Evolutionary conservation across 2,888 invertebrate genomes (phyloP).

Genomic region (Melanargia galathea): DNA sequence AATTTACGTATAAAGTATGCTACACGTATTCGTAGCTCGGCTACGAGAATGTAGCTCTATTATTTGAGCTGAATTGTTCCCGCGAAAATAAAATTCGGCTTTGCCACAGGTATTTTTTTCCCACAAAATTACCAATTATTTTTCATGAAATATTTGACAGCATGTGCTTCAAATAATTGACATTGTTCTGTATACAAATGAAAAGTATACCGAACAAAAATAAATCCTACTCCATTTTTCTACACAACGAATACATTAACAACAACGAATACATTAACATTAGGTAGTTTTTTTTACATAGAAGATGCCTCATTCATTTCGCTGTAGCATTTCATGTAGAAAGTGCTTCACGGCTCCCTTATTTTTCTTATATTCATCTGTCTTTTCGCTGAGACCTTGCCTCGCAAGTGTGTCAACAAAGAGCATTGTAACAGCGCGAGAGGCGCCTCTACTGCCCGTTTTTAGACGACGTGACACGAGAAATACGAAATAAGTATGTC

Average conservation of each 20-base stretch:
- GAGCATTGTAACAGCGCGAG: constrained; percentile 20
- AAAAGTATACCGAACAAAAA: not conserved
- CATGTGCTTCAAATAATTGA: not conserved
- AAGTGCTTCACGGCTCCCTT: constrained; percentile 15
- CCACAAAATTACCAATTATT: no score
- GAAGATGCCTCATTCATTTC: constrained; percentile 15
- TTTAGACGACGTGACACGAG: constrained; percentile 13
- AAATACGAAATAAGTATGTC: constrained; percentile 11
- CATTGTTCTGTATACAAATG: not conserved
- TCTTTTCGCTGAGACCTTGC: constrained; percentile 16
- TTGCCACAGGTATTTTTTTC: no score
- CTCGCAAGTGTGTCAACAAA: constrained; percentile 23
- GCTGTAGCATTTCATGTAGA: constrained; percentile 10
- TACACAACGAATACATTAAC: not conserved
- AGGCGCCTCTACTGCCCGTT: constrained; percentile 2
- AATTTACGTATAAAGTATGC: not conserved
- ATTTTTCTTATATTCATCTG: constrained; percentile 25
- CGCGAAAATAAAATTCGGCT: not conserved
- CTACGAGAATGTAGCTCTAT: constrained; percentile 5
- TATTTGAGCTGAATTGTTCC: no score
- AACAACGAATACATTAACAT: not conserved
- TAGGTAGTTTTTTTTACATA: constrained; percentile 8
- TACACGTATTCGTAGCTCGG: not conserved
- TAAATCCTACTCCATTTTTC: not conserved
- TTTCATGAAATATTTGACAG: no score